These are phyloP conservation scores for Euwallacea similis DNA, from an alignment of 1,140 invertebrate species.

Conservation along the genomic window DNA sequence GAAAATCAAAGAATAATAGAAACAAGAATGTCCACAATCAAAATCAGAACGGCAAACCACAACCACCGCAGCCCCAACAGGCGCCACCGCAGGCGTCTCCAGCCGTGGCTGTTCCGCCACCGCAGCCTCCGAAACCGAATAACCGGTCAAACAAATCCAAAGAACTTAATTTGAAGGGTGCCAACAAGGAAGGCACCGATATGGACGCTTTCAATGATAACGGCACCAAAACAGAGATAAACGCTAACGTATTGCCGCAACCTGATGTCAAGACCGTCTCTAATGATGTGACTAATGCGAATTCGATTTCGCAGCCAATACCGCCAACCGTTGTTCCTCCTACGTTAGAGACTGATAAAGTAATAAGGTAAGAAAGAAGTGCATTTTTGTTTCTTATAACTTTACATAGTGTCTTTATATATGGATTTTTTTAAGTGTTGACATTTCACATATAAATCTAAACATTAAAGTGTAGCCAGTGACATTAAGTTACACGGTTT, in stretches of 20 bases:
- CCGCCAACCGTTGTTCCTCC: neutral
- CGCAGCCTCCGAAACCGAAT: conserved; percentile 44
- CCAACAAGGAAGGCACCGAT: conserved; percentile 55
- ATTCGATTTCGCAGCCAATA: neutral
- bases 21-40: conserved; percentile 26
- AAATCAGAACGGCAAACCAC: conserved; percentile 20
- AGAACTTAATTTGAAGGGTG: conserved; percentile 53
- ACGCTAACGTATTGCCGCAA: conserved; percentile 28
- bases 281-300: conserved; percentile 28
- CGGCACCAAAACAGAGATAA: conserved; percentile 34
- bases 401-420: no score
- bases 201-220: conserved; percentile 55
- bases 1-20: conserved; percentile 46
- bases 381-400: no score
- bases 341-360: conserved; percentile 12
- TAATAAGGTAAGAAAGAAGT: no score
- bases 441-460: no score
- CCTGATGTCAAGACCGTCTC: neutral
- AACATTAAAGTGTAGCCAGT: no score
- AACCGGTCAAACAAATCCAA: conserved; percentile 51
- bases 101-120: conserved; percentile 39
- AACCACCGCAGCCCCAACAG: conserved; percentile 9
- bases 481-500: no score
- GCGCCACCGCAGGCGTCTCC: conserved; percentile 19
- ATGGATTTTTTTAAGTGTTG: no score